A percentile compares a stretch with the other conserved stretches of the same genome.
Conservation (phyloP, 1,140 invertebrate species). For the Aphis gossypii region DNA sequence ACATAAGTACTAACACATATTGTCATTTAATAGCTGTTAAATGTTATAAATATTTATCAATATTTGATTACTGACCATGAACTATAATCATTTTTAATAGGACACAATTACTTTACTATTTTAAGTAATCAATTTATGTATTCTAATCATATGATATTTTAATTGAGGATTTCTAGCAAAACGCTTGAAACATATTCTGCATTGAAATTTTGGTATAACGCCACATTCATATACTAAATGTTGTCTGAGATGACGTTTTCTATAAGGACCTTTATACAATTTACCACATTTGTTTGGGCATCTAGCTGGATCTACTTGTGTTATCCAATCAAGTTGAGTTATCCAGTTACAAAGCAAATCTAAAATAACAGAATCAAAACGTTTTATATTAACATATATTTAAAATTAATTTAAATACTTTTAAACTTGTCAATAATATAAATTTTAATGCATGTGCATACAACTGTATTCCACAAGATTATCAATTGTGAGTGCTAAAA, state of each 20-base stretch:
- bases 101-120: background rate
- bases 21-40: background rate
- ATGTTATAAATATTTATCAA: background rate
- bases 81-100: background rate
- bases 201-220: constrained; percentile 64
- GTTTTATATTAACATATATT: background rate
- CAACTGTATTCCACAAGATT: no score
- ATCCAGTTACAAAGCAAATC: background rate
- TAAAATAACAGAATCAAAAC: background rate
- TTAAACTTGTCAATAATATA: no score
- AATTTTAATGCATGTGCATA: no score
- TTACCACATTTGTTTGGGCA: constrained; percentile 53
- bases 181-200: constrained; percentile 62
- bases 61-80: background rate
- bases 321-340: background rate
- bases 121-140: background rate
- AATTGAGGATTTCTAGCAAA: constrained; percentile 24
- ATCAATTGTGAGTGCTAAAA: background rate
- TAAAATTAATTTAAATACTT: background rate
- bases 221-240: constrained; percentile 63
- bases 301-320: background rate
- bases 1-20: background rate
- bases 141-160: constrained; percentile 1
- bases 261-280: constrained; percentile 29
- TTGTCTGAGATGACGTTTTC: constrained; percentile 46